Percentiles rank a stretch among this genome's conserved stretches.
These are phyloP conservation scores for Chloropsis cyanopogon DNA, from an alignment of 2,113 vertebrate genomes.

Conservation along the genomic window DNA sequence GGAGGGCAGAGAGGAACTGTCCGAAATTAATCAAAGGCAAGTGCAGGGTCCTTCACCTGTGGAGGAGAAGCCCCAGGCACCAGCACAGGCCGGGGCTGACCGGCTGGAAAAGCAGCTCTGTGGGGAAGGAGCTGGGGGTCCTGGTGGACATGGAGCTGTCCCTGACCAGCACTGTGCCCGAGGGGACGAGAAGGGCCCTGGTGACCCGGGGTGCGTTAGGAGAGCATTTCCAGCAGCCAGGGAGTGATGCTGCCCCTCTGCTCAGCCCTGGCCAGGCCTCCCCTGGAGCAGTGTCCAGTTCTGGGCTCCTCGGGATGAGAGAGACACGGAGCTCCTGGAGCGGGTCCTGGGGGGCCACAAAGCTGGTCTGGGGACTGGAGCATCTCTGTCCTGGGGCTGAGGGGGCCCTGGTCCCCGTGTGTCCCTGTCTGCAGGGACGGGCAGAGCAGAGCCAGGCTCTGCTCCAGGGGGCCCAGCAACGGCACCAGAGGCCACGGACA, in stretches of 20 bases:
- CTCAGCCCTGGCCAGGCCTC: background rate
- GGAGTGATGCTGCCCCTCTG: background rate
- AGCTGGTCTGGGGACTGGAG: background rate
- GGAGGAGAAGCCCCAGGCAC: background rate
- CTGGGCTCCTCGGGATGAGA: background rate
- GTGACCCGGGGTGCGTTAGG: accelerated
- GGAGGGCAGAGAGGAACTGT: background rate
- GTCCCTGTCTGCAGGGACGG: background rate
- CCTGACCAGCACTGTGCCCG: background rate
- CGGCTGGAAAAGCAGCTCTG: background rate
- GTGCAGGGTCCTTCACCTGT: background rate
- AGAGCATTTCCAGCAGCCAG: background rate
- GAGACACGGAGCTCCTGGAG: background rate
- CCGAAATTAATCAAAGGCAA: background rate
- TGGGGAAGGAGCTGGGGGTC: background rate
- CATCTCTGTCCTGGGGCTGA: background rate
- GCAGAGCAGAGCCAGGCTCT: background rate
- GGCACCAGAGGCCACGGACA: background rate
- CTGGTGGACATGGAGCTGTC: background rate
- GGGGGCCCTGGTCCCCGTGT: background rate
- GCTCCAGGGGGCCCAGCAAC: background rate
- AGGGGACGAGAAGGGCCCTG: background rate
- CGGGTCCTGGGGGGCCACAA: background rate
- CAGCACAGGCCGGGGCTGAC: background rate
- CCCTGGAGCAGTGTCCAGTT: background rate